phyloP scores from a whole-genome alignment of 2,888 invertebrate species.

The Platerodrilus igneus region DNA sequence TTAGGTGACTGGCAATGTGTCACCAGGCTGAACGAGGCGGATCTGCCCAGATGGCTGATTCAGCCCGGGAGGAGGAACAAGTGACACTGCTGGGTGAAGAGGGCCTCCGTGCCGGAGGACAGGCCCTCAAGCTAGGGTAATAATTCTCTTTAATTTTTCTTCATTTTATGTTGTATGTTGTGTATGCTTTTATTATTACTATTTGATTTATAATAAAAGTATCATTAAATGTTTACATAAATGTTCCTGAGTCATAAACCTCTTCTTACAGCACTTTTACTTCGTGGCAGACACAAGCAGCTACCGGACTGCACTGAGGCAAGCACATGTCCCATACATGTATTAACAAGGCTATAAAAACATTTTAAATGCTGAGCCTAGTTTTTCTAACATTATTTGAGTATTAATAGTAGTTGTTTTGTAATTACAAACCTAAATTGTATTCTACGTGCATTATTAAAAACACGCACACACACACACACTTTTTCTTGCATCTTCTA shows the following conservation, averaged over 20 bases:
- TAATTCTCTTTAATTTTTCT: constrained; percentile 44
- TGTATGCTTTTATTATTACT: constrained; percentile 9
- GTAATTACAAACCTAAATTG: too few relatives aligned
- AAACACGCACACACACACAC: too few relatives aligned
- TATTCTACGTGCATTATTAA: too few relatives aligned
- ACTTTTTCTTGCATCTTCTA: too few relatives aligned
- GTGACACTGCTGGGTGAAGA: constrained; percentile 95
- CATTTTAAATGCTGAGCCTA: constrained; percentile 9
- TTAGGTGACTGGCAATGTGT: constrained; percentile 41
- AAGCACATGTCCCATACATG: constrained; percentile 51
- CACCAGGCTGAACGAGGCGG: constrained; percentile 62
- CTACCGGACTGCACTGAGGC: constrained; percentile 74
- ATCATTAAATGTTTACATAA: constrained; percentile 3
- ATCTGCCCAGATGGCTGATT: constrained; percentile 90
- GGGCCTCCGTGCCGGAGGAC: constrained; percentile 89
- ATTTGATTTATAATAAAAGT: constrained; percentile 11
- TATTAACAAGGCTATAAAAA: constrained; percentile 31
- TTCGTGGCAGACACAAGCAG: constrained; percentile 64
- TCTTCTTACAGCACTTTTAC: constrained; percentile 73
- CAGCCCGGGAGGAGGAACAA: constrained; percentile 92
- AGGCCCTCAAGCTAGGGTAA: constrained; percentile 98
- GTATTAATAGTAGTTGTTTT: too few relatives aligned
- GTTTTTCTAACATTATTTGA: constrained; percentile 9
- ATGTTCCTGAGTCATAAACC: constrained; percentile 15
- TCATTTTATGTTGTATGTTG: constrained; percentile 2